Base-by-base conservation (phyloP, 2,888 invertebrate species). In the Aphelenchoides bicaudatus region DNA sequence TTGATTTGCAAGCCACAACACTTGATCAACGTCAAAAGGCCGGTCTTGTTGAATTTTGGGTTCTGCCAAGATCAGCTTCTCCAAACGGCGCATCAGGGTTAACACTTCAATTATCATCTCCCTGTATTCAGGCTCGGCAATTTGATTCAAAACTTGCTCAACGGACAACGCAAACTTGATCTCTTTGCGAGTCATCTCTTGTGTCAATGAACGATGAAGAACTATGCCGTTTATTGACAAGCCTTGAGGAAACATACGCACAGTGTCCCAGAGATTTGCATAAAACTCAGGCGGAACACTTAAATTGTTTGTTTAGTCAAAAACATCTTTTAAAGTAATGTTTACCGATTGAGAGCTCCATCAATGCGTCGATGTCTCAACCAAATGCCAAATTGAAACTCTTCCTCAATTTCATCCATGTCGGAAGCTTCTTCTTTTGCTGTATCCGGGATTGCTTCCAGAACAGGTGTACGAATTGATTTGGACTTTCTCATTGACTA, bases 131-230 rank as follows among this genome's bases (percentile, higher is more conserved):
- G 98, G 96, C 80, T 96, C 93, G 0, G 94, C 92, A 73, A 99
- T 93, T 51, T 89, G 88, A 80, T 96, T 98, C 51, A 98, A 83
- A 2, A 93, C 93, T 1, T 91, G 89, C 82, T 98, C 98, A 0
- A 98, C 94, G 56, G 91, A 91, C 16, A 98, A 83, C 0, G 98
- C 96, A 82, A 98, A 98, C 82, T 98, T 98, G 72, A 96, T 82
- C 82, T 98, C 98, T 39, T 93, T 93, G 0, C 93, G 86, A 0
- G 98, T 98, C 98, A 98, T 98, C 86, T 96, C 96, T 83, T 91
- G 91, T 0, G 94, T 96, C 52, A 96, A 83, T 81, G 88, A 89
- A 77, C 91, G 91, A 55, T 89, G 89, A 23, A 98, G 82, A 27
- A 90, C 85, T 79, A 90, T 88, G 1, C 90, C 91, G 80, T 92